phyloP scores from a whole-genome alignment of 2,113 vertebrate species.

The Delphinus delphis region DNA sequence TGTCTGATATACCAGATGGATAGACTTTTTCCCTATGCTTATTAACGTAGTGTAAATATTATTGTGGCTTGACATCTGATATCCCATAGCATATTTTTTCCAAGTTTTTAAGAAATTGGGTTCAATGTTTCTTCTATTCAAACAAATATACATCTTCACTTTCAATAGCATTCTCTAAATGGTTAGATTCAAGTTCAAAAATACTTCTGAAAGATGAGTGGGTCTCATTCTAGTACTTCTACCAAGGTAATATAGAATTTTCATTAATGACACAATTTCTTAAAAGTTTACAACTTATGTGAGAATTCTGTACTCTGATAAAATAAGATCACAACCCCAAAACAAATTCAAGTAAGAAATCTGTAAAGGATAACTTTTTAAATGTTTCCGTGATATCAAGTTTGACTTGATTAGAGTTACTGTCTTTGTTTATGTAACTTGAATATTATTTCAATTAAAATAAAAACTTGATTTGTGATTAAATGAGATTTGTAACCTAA shows the following conservation, averaged over 20 bases:
- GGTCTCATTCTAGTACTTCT: neutral
- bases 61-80: neutral
- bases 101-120: neutral
- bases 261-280: neutral
- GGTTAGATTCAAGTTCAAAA: conserved; percentile 19
- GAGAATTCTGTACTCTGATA: neutral
- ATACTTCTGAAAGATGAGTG: neutral
- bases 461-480: conserved; percentile 5
- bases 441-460: conserved; percentile 28
- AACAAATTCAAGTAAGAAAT: conserved; percentile 12
- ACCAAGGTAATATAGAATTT: neutral
- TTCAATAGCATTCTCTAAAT: conserved; percentile 1
- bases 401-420: neutral
- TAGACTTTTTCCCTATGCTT: neutral
- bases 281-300: neutral
- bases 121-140: neutral
- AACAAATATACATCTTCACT: neutral
- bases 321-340: neutral
- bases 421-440: neutral
- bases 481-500: neutral
- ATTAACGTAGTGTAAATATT: neutral
- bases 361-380: neutral
- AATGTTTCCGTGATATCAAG: neutral
- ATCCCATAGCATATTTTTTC: neutral
- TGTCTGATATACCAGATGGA: neutral